Evolutionary conservation across 2,113 vertebrate species (phyloP).

Genomic region (Thryonomys swinderianus): DNA sequence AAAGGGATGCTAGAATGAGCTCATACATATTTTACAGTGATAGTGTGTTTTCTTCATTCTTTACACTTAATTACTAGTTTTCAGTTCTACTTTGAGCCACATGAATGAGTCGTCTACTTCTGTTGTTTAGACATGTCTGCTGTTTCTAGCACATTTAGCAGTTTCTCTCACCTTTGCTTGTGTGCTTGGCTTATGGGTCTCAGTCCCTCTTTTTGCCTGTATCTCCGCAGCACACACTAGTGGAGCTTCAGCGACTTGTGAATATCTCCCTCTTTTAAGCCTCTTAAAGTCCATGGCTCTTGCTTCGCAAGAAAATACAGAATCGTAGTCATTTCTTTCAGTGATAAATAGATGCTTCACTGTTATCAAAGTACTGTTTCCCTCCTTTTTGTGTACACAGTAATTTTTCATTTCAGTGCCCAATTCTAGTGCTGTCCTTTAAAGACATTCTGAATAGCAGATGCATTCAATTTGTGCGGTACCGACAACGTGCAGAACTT

Average conservation of each 20-base stretch:
- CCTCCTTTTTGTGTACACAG: neutral
- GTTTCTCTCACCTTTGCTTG: neutral
- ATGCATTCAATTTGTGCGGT: neutral
- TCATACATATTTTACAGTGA: neutral
- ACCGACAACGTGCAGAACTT: neutral
- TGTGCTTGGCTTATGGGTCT: neutral
- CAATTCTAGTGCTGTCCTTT: neutral
- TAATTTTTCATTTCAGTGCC: constrained; percentile 9
- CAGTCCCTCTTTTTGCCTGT: neutral
- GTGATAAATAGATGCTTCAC: neutral
- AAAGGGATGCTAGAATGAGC: neutral
- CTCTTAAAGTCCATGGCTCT: neutral
- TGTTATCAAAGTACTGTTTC: neutral
- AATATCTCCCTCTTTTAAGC: neutral
- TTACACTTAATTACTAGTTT: neutral
- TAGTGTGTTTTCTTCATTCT: constrained; percentile 8
- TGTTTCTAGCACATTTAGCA: neutral
- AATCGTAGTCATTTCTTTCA: neutral
- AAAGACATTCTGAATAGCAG: neutral
- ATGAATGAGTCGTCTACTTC: neutral
- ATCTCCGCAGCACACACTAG: neutral
- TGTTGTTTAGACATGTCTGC: neutral
- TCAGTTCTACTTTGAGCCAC: neutral
- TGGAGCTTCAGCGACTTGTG: neutral
- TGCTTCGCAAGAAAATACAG: neutral